These are phyloP conservation scores for Eupithecia inturbata DNA, from an alignment of 2,888 invertebrate species.

Conservation along the genomic window DNA sequence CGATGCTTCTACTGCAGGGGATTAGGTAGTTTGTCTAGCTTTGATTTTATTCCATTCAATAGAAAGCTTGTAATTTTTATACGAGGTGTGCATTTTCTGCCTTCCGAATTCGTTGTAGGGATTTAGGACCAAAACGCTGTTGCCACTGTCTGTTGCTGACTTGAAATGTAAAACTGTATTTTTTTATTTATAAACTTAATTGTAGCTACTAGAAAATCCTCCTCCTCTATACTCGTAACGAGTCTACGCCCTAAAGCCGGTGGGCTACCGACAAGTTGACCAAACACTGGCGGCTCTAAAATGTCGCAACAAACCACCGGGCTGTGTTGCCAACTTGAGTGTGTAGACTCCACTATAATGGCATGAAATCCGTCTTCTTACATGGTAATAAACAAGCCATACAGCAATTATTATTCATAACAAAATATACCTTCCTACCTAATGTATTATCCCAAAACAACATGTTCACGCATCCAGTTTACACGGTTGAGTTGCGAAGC, in stretches of 20 bases:
- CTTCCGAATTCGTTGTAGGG: not conserved
- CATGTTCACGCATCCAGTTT: conserved; percentile 33
- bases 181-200: too few species aligned
- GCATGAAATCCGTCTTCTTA: not conserved
- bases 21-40: conserved; percentile 1
- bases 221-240: too few species aligned
- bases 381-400: not conserved
- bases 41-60: not conserved
- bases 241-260: too few species aligned
- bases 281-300: not conserved
- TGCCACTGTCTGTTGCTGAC: not conserved
- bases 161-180: not conserved
- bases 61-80: not conserved
- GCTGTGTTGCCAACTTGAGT: not conserved
- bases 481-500: conserved; percentile 56
- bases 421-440: conserved; percentile 8
- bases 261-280: too few species aligned
- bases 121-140: not conserved
- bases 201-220: too few species aligned
- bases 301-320: not conserved
- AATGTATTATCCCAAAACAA: conserved; percentile 17
- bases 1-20: conserved; percentile 6
- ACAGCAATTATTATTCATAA: conserved; percentile 12
- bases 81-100: not conserved
- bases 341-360: not conserved